phyloP scores from a whole-genome alignment of 2,797 vertebrate genomes.

The Cossypha niveicapilla region DNA sequence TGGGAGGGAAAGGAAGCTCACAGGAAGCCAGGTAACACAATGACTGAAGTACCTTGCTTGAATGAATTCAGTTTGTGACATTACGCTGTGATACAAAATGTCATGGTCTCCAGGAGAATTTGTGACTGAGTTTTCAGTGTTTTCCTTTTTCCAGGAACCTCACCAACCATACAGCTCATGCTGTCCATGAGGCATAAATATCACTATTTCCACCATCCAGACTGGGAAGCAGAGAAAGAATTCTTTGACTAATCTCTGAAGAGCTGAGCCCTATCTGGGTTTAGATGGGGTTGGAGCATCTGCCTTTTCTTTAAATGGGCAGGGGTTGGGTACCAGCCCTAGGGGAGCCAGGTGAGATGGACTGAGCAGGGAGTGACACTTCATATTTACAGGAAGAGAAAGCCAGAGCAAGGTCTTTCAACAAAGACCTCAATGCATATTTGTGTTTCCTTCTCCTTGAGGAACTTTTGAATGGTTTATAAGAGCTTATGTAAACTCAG shows the following conservation, averaged over 20 bases:
- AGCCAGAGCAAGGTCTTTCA: not conserved
- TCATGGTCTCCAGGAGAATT: not conserved
- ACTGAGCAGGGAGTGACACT: not conserved
- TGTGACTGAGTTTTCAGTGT: not conserved
- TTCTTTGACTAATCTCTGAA: not conserved
- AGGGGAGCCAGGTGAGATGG: not conserved
- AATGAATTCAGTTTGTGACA: not conserved
- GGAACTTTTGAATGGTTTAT: not conserved
- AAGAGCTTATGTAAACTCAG: not conserved
- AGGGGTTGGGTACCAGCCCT: not conserved
- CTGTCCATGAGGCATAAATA: not conserved
- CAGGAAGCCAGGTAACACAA: not conserved
- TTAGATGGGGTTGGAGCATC: not conserved
- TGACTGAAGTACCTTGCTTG: not conserved
- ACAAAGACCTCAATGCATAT: not conserved
- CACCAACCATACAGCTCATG: not conserved
- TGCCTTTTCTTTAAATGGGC: not conserved
- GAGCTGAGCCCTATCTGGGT: not conserved
- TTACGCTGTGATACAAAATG: not conserved
- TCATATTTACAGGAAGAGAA: not conserved
- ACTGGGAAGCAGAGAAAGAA: not conserved
- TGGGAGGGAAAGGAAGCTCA: not conserved
- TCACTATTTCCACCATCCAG: not conserved
- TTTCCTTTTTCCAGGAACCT: not conserved
- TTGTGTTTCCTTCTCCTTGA: not conserved